Evolutionary conservation across 1,140 invertebrate genomes (phyloP), one percentile per base, ranked within the genome.

Genomic region (Trichoplusia ni): DNA sequence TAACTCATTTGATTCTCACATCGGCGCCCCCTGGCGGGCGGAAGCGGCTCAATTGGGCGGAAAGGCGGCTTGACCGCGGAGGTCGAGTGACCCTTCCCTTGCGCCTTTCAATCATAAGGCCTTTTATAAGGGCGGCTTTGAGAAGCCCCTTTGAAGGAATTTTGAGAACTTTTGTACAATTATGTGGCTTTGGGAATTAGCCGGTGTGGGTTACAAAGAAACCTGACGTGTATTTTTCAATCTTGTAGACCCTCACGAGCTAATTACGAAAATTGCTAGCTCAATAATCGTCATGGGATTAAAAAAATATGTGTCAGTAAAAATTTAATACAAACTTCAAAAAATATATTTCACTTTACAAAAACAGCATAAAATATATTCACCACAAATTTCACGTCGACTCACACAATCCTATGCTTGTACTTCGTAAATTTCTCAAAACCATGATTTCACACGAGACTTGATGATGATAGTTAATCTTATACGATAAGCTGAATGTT

Each of bases 21-120:
- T 31, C 54, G n/a, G 65, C 67, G 51, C 71, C 59, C 33, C 31
- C 42, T 27, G 35, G 42, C 62, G 29, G 64, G 71, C 75, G 81
- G 76, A 82, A 77, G 74, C 61, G 44, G 76, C 47, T 81, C 79
- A 84, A 86, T 88, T 86, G 85, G 79, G 79, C 82, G 84, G 78
- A 83, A 82, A 76, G 76, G 65, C 69, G 68, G 75, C 83, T 86
- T 86, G 83, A 86, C 85, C 85, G 82, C 70, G 61, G 69, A 69
- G 75, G 77, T 88, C 81, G 78, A 88, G 83, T 86, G 83, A 88
- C 83, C 85, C 82, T 82, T 77, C 77, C 73, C 70, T 75, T 70
- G 63, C 67, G 75, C 77, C 77, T 71, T 82, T 75, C 81, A 73
- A 73, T 77, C 71, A 75, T 75, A 75, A 81, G 58, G 68, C 73